These are phyloP conservation scores for Strigamia maritima DNA, from an alignment of 2,888 invertebrate species.

Conservation along the genomic window DNA sequence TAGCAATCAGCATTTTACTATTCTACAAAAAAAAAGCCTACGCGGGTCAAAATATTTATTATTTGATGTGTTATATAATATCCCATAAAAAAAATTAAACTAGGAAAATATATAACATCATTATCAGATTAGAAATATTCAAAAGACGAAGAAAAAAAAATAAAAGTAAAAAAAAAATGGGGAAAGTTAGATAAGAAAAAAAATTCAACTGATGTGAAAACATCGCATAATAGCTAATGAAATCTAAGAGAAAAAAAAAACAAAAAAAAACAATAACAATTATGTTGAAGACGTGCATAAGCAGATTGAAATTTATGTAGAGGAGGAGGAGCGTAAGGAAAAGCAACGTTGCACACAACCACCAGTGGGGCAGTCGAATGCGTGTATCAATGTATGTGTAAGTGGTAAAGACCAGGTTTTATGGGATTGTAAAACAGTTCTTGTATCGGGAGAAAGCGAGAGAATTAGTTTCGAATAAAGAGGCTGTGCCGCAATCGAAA, in stretches of 20 bases:
- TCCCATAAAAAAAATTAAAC: background rate
- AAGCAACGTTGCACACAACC: background rate
- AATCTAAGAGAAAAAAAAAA: background rate
- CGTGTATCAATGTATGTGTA: slow-evolving; percentile 29
- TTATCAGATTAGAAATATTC: background rate
- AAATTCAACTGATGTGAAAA: background rate
- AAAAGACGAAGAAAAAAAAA: background rate
- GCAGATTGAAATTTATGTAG: slow-evolving; percentile 11
- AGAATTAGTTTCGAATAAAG: slow-evolving; percentile 39
- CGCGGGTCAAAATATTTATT: background rate
- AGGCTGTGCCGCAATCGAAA: slow-evolving; percentile 31
- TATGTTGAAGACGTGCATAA: slow-evolving; percentile 23
- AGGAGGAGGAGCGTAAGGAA: slow-evolving; percentile 11
- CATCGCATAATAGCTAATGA: background rate
- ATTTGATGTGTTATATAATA: background rate
- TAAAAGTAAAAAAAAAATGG: background rate
- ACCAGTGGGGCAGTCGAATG: background rate
- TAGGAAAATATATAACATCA: background rate
- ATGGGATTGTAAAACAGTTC: slow-evolving; percentile 28
- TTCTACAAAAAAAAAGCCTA: background rate
- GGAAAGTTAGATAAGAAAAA: background rate
- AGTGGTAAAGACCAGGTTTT: background rate
- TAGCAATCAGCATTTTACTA: background rate
- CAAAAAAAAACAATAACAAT: background rate
- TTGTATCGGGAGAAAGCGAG: slow-evolving; percentile 34